Evolutionary conservation across 2,888 invertebrate genomes (phyloP), one percentile per base, ranked within the genome.

Genomic region (Tridacna gigas): DNA sequence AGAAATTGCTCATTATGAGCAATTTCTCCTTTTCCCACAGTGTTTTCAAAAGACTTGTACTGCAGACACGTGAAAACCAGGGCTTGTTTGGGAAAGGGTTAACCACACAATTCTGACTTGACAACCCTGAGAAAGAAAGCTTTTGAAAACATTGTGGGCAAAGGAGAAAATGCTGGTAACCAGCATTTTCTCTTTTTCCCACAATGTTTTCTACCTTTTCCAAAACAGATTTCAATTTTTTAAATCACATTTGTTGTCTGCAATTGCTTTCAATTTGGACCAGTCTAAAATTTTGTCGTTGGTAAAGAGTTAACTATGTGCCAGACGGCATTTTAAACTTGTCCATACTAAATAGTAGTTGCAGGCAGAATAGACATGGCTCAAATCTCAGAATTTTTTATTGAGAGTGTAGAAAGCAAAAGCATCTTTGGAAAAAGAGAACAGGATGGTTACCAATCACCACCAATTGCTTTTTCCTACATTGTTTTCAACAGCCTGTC

Each of bases 1-100:
- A 66, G 66, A 66, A 66, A 66, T 28, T 66, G 66, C 66, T 66
- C 1, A 28, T 66, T 28, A 15, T 28, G 1, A 66, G 66, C 66
- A 28, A 2, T 66, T 66, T 28, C 66, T 66, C 28, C 66, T 28
- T 9, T 66, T 66, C 13, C 12, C 66, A 25, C 63, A 20, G 9
- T 56, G 56, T 56, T 56, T 56, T 56, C 56, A 56, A 9, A 56
- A 56, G 56, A 3, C 11, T 15, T 56, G 5, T 56, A 3, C 9
- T n/a, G 4, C 25, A 13, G 63, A 25, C 7, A 3, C 63, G 1
- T 63, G n/a, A 63, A 22, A 63, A 63, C 12, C 63, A 20, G 63
- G 20, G 12, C 1, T 22, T 20, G 25, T 63, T 20, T 22, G 63
- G 63, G 63, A 20, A 63, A 63, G 63, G 63, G 63, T 63, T 61